Percentiles rank a stretch among this genome's conserved stretches.
phyloP scores from a whole-genome alignment of 1,140 invertebrate species.

The Zaprionus inermis region DNA sequence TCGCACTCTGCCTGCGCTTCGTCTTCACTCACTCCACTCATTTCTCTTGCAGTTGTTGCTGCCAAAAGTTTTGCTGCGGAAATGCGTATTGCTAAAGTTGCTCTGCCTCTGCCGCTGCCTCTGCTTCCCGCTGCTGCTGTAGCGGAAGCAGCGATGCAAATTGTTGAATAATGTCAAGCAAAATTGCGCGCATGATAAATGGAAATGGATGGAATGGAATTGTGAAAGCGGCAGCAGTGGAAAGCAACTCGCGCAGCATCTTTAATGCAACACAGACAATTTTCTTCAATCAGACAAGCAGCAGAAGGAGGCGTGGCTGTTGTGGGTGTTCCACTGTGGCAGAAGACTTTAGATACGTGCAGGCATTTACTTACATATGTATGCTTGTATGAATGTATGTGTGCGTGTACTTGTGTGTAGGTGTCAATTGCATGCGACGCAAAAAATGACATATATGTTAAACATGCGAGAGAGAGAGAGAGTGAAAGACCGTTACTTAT shows the following conservation, averaged over 20 bases:
- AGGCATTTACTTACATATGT: background rate
- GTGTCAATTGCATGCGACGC: background rate
- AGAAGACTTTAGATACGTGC: background rate
- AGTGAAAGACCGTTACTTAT: background rate
- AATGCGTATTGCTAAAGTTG: conserved; percentile 37
- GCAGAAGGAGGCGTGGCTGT: conserved; percentile 3
- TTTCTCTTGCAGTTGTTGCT: conserved; percentile 21
- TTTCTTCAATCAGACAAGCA: conserved; percentile 3
- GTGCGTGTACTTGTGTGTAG: background rate
- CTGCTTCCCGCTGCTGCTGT: conserved; percentile 27
- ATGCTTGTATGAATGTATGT: background rate
- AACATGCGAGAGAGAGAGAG: background rate
- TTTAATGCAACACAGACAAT: conserved; percentile 25
- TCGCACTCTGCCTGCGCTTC: conserved; percentile 25
- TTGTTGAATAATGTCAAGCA: conserved; percentile 76
- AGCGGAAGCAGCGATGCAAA: conserved; percentile 74
- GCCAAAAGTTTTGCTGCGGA: conserved; percentile 47
- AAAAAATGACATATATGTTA: background rate
- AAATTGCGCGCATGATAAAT: conserved; percentile 65
- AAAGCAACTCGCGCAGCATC: background rate
- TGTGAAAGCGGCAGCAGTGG: conserved; percentile 29
- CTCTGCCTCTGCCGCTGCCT: conserved; percentile 12
- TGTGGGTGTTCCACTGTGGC: background rate
- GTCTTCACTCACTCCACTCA: conserved; percentile 16
- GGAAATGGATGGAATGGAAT: conserved; percentile 43